A percentile compares a stretch with the other conserved stretches of the same genome.
Conservation (phyloP, 2,888 invertebrate genomes). For the Lucinisca nassula region DNA sequence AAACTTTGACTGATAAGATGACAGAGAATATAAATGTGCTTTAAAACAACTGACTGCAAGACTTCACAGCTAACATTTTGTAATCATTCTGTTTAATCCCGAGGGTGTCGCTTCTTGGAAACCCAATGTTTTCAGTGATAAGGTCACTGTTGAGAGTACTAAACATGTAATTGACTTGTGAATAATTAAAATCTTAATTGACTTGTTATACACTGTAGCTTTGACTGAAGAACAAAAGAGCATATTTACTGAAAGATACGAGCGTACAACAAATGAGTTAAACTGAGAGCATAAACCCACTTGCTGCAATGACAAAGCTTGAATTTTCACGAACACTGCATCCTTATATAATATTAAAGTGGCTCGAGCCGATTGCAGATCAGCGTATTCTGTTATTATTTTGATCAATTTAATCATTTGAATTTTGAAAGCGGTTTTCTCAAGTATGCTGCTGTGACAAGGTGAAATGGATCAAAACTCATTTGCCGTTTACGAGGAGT, state of each 20-base stretch:
- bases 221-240: slow-evolving; percentile 6
- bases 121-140: not conserved
- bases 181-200: slow-evolving; percentile 70
- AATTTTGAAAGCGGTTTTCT: slow-evolving; percentile 45
- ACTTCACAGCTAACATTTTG: not conserved
- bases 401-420: slow-evolving; percentile 34
- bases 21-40: slow-evolving; percentile 6
- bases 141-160: slow-evolving; percentile 6
- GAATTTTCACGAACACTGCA: slow-evolving; percentile 55
- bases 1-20: too few species aligned
- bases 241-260: not conserved
- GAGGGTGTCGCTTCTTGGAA: not conserved
- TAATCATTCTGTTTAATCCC: not conserved
- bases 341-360: slow-evolving; percentile 37
- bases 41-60: not conserved
- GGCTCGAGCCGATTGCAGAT: slow-evolving; percentile 33
- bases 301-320: slow-evolving; percentile 22
- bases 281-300: not conserved
- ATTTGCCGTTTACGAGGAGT: too few species aligned
- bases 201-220: slow-evolving; percentile 28
- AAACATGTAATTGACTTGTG: slow-evolving; percentile 52
- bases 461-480: not conserved
- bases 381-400: slow-evolving; percentile 29
- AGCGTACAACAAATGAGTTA: not conserved
- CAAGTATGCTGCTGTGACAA: slow-evolving; percentile 26